Evolutionary conservation across 2,797 vertebrate species (phyloP), one percentile per base, ranked within the genome.

Genomic region (Malurus leucopterus): DNA sequence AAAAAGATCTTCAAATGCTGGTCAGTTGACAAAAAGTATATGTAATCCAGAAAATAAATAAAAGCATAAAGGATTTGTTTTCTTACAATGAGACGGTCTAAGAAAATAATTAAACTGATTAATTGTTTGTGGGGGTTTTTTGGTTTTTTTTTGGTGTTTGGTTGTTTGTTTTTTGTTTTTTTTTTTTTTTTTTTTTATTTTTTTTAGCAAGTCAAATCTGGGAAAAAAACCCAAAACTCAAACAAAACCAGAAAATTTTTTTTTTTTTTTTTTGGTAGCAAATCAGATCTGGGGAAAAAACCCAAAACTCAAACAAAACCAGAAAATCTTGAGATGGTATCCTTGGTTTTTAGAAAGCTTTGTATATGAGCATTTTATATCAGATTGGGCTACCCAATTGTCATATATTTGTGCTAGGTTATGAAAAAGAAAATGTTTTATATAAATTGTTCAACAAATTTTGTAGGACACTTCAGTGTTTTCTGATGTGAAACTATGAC

Each of bases 381-480:
- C n/a, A 64, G 41, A 53, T 32, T 53, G 46, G 26, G 12, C 4
- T 40, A 57, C 27, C 11, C 10, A 71, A 17, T 47, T 50, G 24
- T 36, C 15, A 41, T 51, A 34, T 64, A 38, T 72, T 32, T 73
- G 8, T 53, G 11, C n/a, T 30, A 19, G 8, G 13, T 64, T 30
- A 65, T 40, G 15, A 75, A 30, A 19, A 65, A 61, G 72, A 77
- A 70, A 61, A 53, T 5, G 2, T 36, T 76, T 61, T 19, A n/a
- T 58, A 30, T 29, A 71, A 67, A 58, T 46, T 84, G 24, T 79
- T 86, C 6, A 47, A 54, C 1, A 62, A 14, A 6, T 68, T 71
- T 92, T 80, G 1, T 57, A 62, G 18, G 15, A 75, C 7, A 89
- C 55, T 32, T 24, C 84, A 59, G 57, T 65, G 80, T 88, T 95